Percentiles rank a stretch among this genome's conserved stretches.
Evolutionary conservation across 2,888 invertebrate genomes (phyloP).

Genomic region (Blastobasis adustella): DNA sequence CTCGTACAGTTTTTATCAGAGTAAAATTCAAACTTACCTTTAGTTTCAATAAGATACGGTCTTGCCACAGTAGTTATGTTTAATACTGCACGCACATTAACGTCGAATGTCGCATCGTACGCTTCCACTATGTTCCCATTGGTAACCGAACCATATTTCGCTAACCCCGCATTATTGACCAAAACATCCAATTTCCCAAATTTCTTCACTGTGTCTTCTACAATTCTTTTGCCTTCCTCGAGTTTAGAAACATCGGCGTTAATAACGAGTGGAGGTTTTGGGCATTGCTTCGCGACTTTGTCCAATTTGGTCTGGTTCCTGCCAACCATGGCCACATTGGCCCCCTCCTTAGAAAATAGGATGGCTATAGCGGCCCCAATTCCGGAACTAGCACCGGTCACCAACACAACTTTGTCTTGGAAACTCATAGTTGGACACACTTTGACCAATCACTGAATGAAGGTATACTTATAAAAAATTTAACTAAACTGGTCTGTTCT

Average conservation of each 20-base stretch:
- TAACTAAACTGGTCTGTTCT: too few relatives aligned
- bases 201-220: slow-evolving; percentile 16
- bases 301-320: slow-evolving; percentile 25
- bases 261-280: slow-evolving; percentile 21
- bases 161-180: slow-evolving; percentile 10
- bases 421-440: slow-evolving; percentile 15
- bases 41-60: neutral
- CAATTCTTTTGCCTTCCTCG: slow-evolving; percentile 18
- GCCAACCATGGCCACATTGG: slow-evolving; percentile 23
- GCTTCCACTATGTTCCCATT: neutral
- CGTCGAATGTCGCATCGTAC: neutral
- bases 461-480: too few relatives aligned
- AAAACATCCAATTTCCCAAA: slow-evolving; percentile 10
- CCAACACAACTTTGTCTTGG: slow-evolving; percentile 11
- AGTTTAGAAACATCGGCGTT: slow-evolving; percentile 26
- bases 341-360: slow-evolving; percentile 17
- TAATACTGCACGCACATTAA: neutral
- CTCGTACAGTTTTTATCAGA: neutral
- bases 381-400: slow-evolving; percentile 14
- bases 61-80: neutral
- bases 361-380: slow-evolving; percentile 16
- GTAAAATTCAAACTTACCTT: neutral
- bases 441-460: too few relatives aligned
- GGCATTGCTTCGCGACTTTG: slow-evolving; percentile 18
- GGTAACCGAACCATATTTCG: neutral